Evolutionary conservation across 2,797 vertebrate species (phyloP), one percentile per base, ranked within the genome.

Genomic region (Sebastes goodei): DNA sequence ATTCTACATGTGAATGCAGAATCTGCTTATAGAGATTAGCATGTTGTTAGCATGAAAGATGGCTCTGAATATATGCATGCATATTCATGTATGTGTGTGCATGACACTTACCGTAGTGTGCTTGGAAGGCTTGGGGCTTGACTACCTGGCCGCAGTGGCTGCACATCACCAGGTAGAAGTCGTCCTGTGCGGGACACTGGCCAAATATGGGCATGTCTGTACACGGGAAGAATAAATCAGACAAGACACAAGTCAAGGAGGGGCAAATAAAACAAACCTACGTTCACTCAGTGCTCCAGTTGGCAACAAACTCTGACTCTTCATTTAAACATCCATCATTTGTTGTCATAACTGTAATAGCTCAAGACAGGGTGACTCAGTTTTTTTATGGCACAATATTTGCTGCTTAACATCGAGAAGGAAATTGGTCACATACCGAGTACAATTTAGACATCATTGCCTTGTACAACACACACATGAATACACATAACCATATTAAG

Each of bases 121-220:
- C 98, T 96, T 99, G 98, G 97, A 99, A 99, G 96, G 99, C 98
- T 96, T 99, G 99, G 88, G 99, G 99, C 96, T 99, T 99, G 93
- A 99, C 97, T 92, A 99, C 98, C 96, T 99, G 98, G 95, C 97
- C 96, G 95, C 99, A 99, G 94, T 99, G 97, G 93, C 95, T 99
- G 97, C 99, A 99, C 96, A 99, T 98, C 95, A 99, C 99, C 97
- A 99, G 97, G 96, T 98, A 99, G 96, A 99, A 99, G 94, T 99
- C 98, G 90, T 99, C 99, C 89, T 99, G 98, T 88, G 98, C 97
- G 66, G 99, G 99, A 96, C 97, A 99, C 94, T 99, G 97, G 95
- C 99, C 99, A 96, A 99, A 99, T 96, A 99, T 98, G 93, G 98
- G 97, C 99, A 99, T 99, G 96, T 99, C 99, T 99, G 96, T 87